These are phyloP conservation scores for Pristionchus japonicus DNA, from an alignment of 2,888 invertebrate species.

Conservation along the genomic window DNA sequence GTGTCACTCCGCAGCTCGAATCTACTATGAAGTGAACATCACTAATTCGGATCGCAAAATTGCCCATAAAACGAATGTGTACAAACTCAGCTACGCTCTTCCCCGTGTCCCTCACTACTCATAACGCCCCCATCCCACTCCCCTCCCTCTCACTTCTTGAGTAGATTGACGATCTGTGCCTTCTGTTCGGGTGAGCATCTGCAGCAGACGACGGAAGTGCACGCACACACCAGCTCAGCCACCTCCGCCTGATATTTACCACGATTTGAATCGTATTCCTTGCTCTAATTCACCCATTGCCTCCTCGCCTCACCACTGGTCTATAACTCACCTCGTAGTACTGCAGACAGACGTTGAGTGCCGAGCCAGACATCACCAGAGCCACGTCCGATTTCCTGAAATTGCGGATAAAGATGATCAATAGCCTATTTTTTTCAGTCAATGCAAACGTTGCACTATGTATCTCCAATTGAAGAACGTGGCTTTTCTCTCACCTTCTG, in stretches of 20 bases:
- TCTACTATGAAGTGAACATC: too few relatives aligned
- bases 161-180: conserved; percentile 86
- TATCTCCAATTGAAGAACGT: background rate
- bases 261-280: background rate
- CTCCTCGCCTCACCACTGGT: background rate
- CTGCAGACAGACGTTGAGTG: conserved; percentile 83
- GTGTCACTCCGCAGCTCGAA: too few relatives aligned
- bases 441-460: background rate
- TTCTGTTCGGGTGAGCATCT: conserved; percentile 78
- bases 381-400: conserved; percentile 79
- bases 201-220: conserved; percentile 85
- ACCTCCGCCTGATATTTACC: conserved; percentile 57
- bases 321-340: conserved; percentile 81
- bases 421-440: background rate
- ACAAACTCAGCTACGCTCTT: too few relatives aligned
- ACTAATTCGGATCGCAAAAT: too few relatives aligned
- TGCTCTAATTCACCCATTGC: background rate
- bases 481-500: conserved; percentile 77
- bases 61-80: too few relatives aligned
- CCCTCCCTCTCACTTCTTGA: conserved; percentile 80
- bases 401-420: background rate
- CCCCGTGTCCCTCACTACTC: too few relatives aligned
- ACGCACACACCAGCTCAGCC: conserved; percentile 83
- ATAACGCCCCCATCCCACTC: background rate
- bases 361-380: conserved; percentile 83